These are phyloP conservation scores for Vanessa cardui DNA, from an alignment of 2,888 invertebrate genomes.

Conservation along the genomic window DNA sequence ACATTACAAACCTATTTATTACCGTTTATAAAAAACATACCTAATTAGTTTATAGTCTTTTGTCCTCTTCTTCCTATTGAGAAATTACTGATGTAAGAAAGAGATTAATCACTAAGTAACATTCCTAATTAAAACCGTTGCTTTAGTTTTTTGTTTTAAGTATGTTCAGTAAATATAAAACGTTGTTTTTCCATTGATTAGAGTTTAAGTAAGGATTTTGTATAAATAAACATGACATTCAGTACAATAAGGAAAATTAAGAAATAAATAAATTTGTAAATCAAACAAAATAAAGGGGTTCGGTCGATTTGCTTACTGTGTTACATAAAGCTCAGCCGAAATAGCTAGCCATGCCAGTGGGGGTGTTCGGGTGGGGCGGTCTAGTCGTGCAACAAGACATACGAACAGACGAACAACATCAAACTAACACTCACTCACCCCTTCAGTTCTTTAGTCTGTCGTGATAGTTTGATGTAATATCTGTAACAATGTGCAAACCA, in stretches of 20 bases:
- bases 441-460: slow-evolving; percentile 64
- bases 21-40: too few species aligned
- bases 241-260: not conserved
- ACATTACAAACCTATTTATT: too few species aligned
- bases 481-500: slow-evolving; percentile 67
- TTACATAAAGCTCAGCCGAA: slow-evolving; percentile 3
- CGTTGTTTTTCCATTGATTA: too few species aligned
- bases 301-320: not conserved
- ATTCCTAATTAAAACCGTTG: too few species aligned
- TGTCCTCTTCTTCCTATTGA: too few species aligned
- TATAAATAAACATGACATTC: not conserved
- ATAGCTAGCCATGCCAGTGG: slow-evolving; percentile 16
- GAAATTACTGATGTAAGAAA: too few species aligned
- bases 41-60: too few species aligned
- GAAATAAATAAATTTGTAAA: not conserved
- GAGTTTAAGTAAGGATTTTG: not conserved
- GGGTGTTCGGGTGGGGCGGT: slow-evolving; percentile 1
- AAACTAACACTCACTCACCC: slow-evolving; percentile 72
- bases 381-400: slow-evolving; percentile 27
- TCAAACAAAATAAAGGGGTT: not conserved
- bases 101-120: too few species aligned
- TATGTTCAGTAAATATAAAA: too few species aligned
- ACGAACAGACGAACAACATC: slow-evolving; percentile 51
- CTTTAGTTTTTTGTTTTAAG: too few species aligned
- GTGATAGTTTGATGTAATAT: slow-evolving; percentile 65